Percentiles rank a stretch among this genome's conserved stretches.
phyloP scores from a whole-genome alignment of 2,113 vertebrate genomes.

The Zosterops lateralis region DNA sequence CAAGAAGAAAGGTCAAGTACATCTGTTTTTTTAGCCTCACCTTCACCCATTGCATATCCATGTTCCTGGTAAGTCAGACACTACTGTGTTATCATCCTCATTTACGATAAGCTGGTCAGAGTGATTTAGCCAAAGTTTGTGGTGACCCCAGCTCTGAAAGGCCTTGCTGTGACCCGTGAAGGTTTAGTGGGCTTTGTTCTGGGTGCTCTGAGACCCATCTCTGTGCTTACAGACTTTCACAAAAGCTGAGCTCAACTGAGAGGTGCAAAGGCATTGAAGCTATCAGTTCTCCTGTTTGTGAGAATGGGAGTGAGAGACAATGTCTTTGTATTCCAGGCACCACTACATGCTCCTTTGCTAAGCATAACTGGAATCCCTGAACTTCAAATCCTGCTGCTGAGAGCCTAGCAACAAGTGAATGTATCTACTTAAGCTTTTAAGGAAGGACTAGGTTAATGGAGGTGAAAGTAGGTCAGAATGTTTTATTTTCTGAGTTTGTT shows the following conservation, averaged over 20 bases:
- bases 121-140: neutral
- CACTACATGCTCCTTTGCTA: neutral
- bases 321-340: neutral
- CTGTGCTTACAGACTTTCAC: neutral
- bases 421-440: slow-evolving; percentile 17
- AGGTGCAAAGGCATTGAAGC: slow-evolving; percentile 10
- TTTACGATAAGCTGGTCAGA: neutral
- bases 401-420: slow-evolving; percentile 33
- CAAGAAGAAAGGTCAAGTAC: slow-evolving; percentile 4
- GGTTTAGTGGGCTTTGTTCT: slow-evolving; percentile 13
- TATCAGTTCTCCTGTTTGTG: neutral
- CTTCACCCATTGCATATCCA: neutral
- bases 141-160: neutral
- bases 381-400: slow-evolving; percentile 3
- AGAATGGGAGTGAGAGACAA: neutral
- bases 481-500: slow-evolving; percentile 35
- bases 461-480: slow-evolving; percentile 20
- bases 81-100: neutral
- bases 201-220: neutral
- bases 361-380: neutral
- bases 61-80: neutral
- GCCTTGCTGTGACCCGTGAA: slow-evolving; percentile 3
- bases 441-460: slow-evolving; percentile 13
- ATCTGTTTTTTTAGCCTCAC: neutral
- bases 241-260: slow-evolving; percentile 11